Percentiles rank a stretch among this genome's conserved stretches.
These are phyloP conservation scores for Myripristis murdjan DNA, from an alignment of 2,797 vertebrate species.

Conservation along the genomic window DNA sequence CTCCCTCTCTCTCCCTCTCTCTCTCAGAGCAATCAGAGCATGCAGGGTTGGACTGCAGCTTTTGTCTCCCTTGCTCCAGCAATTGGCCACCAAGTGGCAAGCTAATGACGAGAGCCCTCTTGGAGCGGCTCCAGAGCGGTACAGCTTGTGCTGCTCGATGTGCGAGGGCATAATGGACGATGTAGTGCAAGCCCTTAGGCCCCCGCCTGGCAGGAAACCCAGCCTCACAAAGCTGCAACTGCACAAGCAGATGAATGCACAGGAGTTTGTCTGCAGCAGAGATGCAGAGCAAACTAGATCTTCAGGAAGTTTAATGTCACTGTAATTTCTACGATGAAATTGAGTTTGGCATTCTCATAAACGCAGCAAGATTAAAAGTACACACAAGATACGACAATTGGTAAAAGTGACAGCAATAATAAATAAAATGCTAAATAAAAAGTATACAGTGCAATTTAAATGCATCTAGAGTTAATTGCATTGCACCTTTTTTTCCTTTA, in stretches of 20 bases:
- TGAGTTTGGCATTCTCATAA: no score
- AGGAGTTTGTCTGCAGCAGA: slow-evolving; percentile 45
- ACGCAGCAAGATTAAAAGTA: no score
- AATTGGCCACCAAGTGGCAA: slow-evolving; percentile 87
- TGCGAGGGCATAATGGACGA: slow-evolving; percentile 77
- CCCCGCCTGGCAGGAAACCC: slow-evolving; percentile 66
- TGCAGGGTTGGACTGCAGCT: slow-evolving; percentile 81
- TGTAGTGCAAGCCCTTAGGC: slow-evolving; percentile 80
- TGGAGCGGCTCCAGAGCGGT: slow-evolving; percentile 75
- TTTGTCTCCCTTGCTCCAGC: slow-evolving; percentile 81
- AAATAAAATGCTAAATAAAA: no score
- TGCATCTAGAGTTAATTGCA: no score
- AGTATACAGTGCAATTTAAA: no score
- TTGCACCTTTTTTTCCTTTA: no score
- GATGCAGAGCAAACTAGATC: background rate
- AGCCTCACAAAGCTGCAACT: no score
- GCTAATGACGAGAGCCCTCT: slow-evolving; percentile 84
- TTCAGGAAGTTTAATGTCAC: no score
- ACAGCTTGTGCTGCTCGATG: slow-evolving; percentile 73
- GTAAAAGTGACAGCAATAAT: no score
- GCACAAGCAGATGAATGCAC: slow-evolving; percentile 38
- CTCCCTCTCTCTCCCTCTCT: slow-evolving; percentile 42
- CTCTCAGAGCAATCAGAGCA: slow-evolving; percentile 85
- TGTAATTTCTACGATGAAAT: no score
- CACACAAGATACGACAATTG: no score